Percentiles rank a stretch among this genome's conserved stretches.
Conservation (phyloP, 2,797 vertebrate genomes). For the Rousettus madagascariensis region DNA sequence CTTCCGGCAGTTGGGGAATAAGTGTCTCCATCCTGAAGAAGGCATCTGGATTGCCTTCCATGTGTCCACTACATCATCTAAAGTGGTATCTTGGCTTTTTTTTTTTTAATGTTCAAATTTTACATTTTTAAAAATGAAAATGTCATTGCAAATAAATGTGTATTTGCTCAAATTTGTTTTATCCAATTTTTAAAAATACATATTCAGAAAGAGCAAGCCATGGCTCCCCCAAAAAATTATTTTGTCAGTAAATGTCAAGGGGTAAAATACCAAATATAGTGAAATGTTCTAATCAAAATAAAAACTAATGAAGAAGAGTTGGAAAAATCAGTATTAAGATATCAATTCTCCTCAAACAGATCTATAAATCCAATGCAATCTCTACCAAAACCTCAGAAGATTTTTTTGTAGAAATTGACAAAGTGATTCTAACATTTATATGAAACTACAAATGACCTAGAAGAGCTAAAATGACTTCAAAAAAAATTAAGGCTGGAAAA, state of each 20-base stretch:
- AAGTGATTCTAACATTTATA: not conserved
- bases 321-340: not conserved
- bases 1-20: not conserved
- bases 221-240: not conserved
- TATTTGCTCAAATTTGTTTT: not conserved
- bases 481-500: not conserved
- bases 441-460: not conserved
- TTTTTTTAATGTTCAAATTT: not conserved
- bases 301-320: not conserved
- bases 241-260: not conserved
- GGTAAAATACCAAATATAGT: not conserved
- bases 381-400: not conserved
- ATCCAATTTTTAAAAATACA: not conserved
- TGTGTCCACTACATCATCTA: not conserved
- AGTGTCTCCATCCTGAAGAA: not conserved
- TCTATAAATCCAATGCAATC: not conserved
- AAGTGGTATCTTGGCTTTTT: not conserved
- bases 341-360: not conserved
- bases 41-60: too few relatives aligned
- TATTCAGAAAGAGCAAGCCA: not conserved
- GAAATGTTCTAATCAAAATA: not conserved
- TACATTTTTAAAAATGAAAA: conserved; percentile 32
- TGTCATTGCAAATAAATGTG: not conserved
- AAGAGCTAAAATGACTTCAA: not conserved
- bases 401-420: not conserved